These are phyloP conservation scores for Eretmochelys imbricata DNA, from an alignment of 2,113 vertebrate genomes.

Conservation along the genomic window DNA sequence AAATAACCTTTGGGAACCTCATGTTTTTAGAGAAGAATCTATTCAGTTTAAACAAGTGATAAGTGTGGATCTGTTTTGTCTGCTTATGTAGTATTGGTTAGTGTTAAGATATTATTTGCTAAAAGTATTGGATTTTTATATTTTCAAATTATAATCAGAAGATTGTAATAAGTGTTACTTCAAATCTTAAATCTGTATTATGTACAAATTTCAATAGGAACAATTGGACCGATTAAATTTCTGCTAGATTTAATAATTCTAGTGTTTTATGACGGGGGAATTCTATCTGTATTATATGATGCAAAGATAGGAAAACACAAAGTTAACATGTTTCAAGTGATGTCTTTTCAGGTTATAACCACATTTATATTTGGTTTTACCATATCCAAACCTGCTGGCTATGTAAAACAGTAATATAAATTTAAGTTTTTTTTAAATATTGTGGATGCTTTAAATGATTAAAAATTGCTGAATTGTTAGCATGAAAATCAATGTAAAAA, in stretches of 20 bases:
- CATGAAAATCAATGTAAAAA: not conserved
- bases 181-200: not conserved
- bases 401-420: not conserved
- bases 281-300: not conserved
- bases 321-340: not conserved
- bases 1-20: not conserved
- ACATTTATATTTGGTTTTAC: accelerated
- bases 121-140: not conserved
- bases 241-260: not conserved
- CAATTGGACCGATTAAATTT: not conserved
- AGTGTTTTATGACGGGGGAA: not conserved
- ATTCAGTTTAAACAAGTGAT: not conserved
- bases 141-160: constrained; percentile 2
- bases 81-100: not conserved
- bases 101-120: not conserved
- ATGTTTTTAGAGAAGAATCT: not conserved
- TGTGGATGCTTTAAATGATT: not conserved
- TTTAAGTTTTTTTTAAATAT: not conserved
- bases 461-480: not conserved
- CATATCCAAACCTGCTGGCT: not conserved
- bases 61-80: not conserved
- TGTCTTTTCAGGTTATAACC: not conserved
- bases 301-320: not conserved
- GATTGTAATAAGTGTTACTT: not conserved
- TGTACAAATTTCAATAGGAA: constrained; percentile 2